Conservation (phyloP, 1,140 invertebrate genomes). For the Platorchestia sp. region DNA sequence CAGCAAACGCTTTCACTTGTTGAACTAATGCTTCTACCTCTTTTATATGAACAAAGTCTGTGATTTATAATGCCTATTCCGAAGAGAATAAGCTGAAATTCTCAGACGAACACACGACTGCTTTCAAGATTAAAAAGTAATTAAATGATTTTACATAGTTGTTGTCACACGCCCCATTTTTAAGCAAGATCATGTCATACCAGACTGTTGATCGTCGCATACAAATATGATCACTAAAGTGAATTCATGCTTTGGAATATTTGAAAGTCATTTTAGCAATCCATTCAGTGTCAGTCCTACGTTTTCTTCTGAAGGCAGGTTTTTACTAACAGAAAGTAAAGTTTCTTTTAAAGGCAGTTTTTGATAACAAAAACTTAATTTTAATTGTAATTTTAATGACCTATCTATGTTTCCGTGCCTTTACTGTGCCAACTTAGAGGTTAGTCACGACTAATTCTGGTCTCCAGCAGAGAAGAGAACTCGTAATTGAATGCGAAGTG, state of each 20-base stretch:
- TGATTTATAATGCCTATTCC: background rate
- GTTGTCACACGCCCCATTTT: background rate
- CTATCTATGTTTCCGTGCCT: background rate
- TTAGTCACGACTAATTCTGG: background rate
- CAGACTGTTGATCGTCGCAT: background rate
- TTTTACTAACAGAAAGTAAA: too few species aligned
- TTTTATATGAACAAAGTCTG: background rate
- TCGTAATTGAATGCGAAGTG: background rate
- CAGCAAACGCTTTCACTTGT: background rate
- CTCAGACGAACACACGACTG: background rate
- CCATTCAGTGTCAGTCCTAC: background rate
- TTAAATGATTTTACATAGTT: background rate
- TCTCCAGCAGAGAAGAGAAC: background rate
- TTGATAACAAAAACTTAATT: too few species aligned
- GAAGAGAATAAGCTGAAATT: background rate
- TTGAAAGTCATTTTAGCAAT: background rate
- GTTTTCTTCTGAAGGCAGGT: too few species aligned
- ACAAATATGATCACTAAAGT: background rate
- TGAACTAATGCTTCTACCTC: background rate
- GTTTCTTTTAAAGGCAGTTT: too few species aligned
- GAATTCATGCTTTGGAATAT: background rate
- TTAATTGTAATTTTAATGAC: background rate
- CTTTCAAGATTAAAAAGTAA: background rate
- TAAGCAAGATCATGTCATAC: background rate
- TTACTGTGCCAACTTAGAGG: background rate